Evolutionary conservation across 2,113 vertebrate genomes (phyloP).

Genomic region (Tauraco erythrolophus): DNA sequence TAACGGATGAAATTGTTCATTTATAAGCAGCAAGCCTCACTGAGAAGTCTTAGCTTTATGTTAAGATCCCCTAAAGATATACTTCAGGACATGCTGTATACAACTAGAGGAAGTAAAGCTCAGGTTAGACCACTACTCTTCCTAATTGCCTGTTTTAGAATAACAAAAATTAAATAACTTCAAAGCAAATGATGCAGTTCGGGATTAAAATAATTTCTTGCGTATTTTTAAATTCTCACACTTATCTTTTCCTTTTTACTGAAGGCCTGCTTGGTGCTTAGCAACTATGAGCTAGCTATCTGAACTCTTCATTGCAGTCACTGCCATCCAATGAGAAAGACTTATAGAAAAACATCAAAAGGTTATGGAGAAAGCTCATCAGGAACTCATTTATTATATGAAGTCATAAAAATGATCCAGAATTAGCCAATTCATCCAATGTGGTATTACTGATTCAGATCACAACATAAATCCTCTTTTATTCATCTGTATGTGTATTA

Average conservation of each 20-base stretch:
- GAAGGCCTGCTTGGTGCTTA: slow-evolving; percentile 68
- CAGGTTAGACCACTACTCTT: background rate
- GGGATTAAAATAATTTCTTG: slow-evolving; percentile 51
- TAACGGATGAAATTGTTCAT: slow-evolving; percentile 22
- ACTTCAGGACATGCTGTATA: background rate
- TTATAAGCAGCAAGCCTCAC: background rate
- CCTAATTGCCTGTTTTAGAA: background rate
- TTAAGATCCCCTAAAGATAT: background rate
- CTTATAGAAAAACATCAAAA: slow-evolving; percentile 10
- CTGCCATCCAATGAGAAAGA: background rate
- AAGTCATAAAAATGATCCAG: slow-evolving; percentile 12
- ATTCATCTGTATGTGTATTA: background rate
- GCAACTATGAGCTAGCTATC: slow-evolving; percentile 65
- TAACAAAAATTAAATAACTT: slow-evolving; percentile 11
- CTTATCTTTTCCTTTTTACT: slow-evolving; percentile 28
- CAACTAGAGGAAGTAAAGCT: background rate
- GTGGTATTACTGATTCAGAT: background rate
- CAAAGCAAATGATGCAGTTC: background rate
- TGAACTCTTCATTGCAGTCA: slow-evolving; percentile 4
- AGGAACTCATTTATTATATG: background rate
- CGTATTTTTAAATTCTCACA: slow-evolving; percentile 54
- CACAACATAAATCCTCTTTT: background rate
- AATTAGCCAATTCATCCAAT: background rate
- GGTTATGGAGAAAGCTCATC: background rate
- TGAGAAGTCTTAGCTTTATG: background rate